Evolutionary conservation across 2,113 vertebrate genomes (phyloP).

Genomic region (Pseudopipra pipra): DNA sequence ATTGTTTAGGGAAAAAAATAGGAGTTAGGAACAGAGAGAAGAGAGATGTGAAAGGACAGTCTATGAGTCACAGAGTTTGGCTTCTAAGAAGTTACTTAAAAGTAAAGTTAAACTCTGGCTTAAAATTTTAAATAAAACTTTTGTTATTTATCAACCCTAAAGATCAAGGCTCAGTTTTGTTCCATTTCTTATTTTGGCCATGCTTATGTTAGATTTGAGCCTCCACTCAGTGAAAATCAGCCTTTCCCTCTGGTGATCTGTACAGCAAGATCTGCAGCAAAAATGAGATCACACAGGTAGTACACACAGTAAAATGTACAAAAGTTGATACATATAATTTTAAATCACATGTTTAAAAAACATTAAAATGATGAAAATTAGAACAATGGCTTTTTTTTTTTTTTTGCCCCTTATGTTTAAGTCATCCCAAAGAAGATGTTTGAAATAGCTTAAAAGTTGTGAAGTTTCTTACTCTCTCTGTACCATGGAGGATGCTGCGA

Average conservation of each 20-base stretch:
- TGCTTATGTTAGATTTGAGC: neutral
- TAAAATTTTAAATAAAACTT: neutral
- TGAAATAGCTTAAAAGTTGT: neutral
- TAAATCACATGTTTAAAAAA: neutral
- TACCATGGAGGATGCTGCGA: neutral
- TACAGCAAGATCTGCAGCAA: neutral
- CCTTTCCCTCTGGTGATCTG: neutral
- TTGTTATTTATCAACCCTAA: neutral
- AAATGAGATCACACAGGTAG: neutral
- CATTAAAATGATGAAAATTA: neutral
- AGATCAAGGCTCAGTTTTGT: neutral
- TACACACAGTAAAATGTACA: neutral
- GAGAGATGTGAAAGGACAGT: neutral
- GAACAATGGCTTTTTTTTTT: neutral
- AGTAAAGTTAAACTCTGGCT: neutral
- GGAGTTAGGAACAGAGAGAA: neutral
- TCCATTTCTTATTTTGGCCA: neutral
- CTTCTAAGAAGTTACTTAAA: neutral
- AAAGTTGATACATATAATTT: neutral
- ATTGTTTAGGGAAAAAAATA: neutral
- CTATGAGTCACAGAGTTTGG: neutral
- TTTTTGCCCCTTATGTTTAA: neutral
- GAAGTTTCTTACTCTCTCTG: neutral
- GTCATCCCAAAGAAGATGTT: neutral
- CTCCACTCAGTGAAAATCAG: neutral